Base-by-base conservation (phyloP, 1,140 invertebrate genomes). In the Triops longicaudatus region DNA sequence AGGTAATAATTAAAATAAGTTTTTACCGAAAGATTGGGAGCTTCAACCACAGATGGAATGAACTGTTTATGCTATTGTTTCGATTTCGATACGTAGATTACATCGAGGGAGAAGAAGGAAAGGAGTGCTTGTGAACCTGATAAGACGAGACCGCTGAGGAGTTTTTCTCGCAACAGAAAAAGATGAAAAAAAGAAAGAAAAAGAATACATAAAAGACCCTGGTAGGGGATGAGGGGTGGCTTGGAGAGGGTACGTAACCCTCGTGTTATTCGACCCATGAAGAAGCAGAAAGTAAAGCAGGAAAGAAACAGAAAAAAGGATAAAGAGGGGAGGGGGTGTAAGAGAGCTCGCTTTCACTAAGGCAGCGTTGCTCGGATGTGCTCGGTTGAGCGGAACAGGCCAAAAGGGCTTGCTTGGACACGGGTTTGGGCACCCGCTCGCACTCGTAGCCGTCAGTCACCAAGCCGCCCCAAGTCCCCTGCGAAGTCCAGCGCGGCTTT, bases 361-460 rank as follows among this genome's bases (percentile, higher is more conserved):
- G 50, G 50, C 50, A 9, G 17, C 50, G 50, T 22, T 63, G 50
- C 50, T 63, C 17, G 50, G 50, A 63, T 63, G 14, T 63, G 50
- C 50, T 63, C 22, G 50, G 50, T 63, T 63, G 50, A 63, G 50
- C 50, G 50, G 50, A 63, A 63, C 50, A 63, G 50, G 50, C 50
- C 50, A 63, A 63, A 37, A 63, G 50, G 50, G 50, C 50, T 63
- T 22, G 50, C 50, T 63, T 63, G 50, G 50, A 63, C 50, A 63
- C 50, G 50, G 50, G 50, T 63, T 63, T 63, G 50, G 50, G 50
- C 50, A 63, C 50, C 50, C 50, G 50, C 50, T 63, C 50, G 50
- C 50, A 63, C 50, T 63, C 50, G 22, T 63, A 22, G 50, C 50
- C 50, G 50, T 63, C 50, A 63, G 50, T 63, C 50, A 22, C 22